Evolutionary conservation across 2,113 vertebrate genomes (phyloP), one percentile per base, ranked within the genome.

Genomic region (Sebastes schlegelii): DNA sequence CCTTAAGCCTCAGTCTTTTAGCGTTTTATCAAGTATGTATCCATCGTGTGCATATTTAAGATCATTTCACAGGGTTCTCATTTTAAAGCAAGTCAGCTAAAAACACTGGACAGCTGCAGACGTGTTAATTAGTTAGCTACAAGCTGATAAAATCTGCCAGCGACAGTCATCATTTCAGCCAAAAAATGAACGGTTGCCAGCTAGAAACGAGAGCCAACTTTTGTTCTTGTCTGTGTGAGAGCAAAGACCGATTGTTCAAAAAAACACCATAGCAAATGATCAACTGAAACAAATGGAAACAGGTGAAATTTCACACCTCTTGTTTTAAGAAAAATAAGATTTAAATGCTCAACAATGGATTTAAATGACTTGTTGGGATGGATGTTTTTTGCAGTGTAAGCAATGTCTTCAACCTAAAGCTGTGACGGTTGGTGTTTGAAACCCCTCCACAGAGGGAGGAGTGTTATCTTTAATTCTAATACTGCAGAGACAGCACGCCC

Each of bases 391-490:
- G 82, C 80, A 69, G 57, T 2, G 45, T 81, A n/a, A 85, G 83
- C 17, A 21, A 57, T 43, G 64, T 85, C 70, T 74, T 68, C 42
- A 57, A 66, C 5, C 42, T 23, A 5, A 86, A 65, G 58, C 61
- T 51, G 69, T 49, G 34, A 49, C 5, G 23, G 62, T 26, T 14
- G 43, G n/a, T 16, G 75, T 26, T 71, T 72, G 3, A 14, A 64
- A 26, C 51, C 51, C 71, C 65, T 76, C 66, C 67, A 34, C 57
- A 49, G 42, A 57, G 69, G 90, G 83, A 84, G 89, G 74, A 69
- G 13, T 89, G 90, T 93, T 94, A 82, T 91, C 79, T 84, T 87
- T 90, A 88, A 90, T 89, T 82, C 65, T 49, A 60, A 90, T 74
- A 72, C 26, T 85, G 91, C 91, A 83, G 86, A 84, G 64, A 48